phyloP scores from a whole-genome alignment of 2,113 vertebrate genomes.

The Sander vitreus region DNA sequence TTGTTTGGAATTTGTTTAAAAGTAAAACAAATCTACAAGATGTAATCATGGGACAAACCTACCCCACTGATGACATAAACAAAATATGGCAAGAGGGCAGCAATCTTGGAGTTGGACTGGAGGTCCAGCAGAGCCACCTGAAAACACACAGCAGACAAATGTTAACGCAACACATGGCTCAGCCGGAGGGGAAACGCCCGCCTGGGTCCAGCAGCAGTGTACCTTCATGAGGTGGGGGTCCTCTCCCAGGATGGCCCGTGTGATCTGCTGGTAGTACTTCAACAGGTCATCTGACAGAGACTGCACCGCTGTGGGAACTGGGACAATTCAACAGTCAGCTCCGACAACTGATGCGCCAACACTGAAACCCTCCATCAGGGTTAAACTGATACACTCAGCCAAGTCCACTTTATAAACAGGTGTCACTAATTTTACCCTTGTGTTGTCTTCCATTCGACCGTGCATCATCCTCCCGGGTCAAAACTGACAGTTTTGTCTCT shows the following conservation, averaged over 20 bases:
- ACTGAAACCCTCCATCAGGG: background rate
- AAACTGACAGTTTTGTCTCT: too few species aligned
- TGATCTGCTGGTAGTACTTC: constrained; percentile 95
- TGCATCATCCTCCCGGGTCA: too few species aligned
- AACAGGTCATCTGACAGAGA: constrained; percentile 90
- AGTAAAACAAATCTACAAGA: too few species aligned
- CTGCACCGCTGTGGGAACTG: constrained; percentile 92
- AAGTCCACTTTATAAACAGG: too few species aligned
- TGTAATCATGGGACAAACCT: constrained; percentile 3
- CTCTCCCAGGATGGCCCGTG: constrained; percentile 91
- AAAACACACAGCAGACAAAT: background rate
- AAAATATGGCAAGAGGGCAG: constrained; percentile 92
- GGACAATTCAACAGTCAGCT: background rate
- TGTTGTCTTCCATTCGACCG: too few species aligned
- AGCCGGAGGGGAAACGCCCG: background rate
- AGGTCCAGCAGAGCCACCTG: constrained; percentile 93
- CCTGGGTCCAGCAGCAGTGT: background rate
- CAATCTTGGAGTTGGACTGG: constrained; percentile 94
- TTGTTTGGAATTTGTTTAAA: background rate
- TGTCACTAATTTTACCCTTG: too few species aligned
- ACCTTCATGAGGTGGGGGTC: constrained; percentile 95
- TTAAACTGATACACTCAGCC: background rate
- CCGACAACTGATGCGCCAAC: too few species aligned
- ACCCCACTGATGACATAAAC: constrained; percentile 96
- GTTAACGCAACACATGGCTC: accelerated